These are phyloP conservation scores for Sterrhoptilus dennistouni DNA, from an alignment of 2,113 vertebrate genomes.

Conservation along the genomic window DNA sequence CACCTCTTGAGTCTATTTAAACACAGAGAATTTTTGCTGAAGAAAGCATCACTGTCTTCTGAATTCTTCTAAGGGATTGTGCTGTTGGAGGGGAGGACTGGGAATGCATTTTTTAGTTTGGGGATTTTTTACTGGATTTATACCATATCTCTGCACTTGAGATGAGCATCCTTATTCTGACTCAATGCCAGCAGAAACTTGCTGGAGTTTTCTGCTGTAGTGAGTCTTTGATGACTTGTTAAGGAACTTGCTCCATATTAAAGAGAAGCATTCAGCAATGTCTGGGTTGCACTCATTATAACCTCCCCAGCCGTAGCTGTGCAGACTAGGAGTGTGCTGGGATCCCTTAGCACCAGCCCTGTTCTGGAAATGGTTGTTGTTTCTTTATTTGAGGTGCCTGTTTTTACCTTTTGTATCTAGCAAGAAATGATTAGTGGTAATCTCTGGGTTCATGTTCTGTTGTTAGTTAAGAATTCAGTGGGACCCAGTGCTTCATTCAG, in stretches of 20 bases:
- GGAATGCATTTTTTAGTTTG: not conserved
- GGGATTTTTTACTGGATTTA: not conserved
- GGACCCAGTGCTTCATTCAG: not conserved
- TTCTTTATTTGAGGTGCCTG: not conserved
- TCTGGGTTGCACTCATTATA: not conserved
- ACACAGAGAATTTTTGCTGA: not conserved
- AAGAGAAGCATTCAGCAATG: not conserved
- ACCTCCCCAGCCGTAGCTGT: not conserved
- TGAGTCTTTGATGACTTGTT: not conserved
- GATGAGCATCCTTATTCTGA: not conserved
- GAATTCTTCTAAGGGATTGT: not conserved
- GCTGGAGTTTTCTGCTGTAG: not conserved
- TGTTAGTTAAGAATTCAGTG: not conserved
- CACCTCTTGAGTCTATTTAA: not conserved
- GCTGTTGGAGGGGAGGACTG: not conserved
- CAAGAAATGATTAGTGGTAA: not conserved
- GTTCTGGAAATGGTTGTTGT: not conserved
- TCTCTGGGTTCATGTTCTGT: not conserved
- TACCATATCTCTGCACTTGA: not conserved
- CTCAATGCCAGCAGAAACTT: not conserved
- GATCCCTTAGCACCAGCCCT: not conserved
- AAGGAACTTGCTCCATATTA: not conserved
- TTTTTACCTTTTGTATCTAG: not conserved
- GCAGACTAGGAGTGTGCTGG: not conserved
- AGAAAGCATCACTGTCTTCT: not conserved